Evolutionary conservation across 1,140 invertebrate genomes (phyloP).

Genomic region (Camponotus floridanus): DNA sequence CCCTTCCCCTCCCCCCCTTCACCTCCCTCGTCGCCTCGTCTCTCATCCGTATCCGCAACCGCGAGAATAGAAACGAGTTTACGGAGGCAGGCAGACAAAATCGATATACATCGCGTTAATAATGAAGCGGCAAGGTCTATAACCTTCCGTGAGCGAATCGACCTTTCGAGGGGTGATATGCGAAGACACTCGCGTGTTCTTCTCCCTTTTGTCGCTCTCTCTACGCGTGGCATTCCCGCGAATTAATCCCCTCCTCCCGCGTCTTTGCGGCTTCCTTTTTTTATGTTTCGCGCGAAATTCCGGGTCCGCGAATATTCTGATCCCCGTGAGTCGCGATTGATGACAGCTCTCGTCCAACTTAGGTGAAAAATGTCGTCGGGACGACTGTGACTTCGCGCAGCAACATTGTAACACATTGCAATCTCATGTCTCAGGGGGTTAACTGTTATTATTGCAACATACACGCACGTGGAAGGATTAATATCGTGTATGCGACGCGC

Average conservation of each 20-base stretch:
- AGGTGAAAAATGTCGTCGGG: conserved; percentile 14
- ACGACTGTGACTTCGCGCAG: background rate
- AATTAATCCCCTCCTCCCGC: background rate
- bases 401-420: background rate
- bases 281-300: background rate
- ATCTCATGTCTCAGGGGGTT: background rate
- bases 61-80: conserved; percentile 77
- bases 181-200: conserved; percentile 41
- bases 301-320: background rate
- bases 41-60: conserved; percentile 42
- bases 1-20: background rate
- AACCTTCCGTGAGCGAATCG: conserved; percentile 74
- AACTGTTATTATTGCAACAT: background rate
- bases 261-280: background rate
- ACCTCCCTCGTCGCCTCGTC: background rate
- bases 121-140: conserved; percentile 80
- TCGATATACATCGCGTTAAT: conserved; percentile 80
- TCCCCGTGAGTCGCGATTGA: background rate
- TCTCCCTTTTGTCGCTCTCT: background rate
- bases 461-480: background rate
- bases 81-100: conserved; percentile 77
- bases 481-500: background rate
- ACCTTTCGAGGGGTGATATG: conserved; percentile 60
- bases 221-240: background rate
- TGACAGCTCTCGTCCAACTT: conserved; percentile 21